Conservation (phyloP, 2,113 vertebrate species). For the Macquaria australasica region DNA sequence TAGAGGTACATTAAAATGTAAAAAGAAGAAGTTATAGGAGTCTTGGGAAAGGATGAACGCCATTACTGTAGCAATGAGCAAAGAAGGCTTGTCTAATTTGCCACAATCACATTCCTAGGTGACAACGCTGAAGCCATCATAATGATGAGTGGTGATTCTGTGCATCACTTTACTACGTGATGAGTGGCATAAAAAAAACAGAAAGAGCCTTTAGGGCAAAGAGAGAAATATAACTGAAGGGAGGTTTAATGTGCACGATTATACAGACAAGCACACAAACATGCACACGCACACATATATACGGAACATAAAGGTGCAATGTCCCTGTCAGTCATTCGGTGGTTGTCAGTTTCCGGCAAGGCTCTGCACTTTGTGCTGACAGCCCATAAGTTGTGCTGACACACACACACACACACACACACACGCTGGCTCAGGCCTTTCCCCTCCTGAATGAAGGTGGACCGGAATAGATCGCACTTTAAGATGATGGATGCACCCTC, state of each 20-base stretch:
- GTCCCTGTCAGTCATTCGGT: constrained; percentile 82
- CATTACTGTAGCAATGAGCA: constrained; percentile 46
- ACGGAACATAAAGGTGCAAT: constrained; percentile 66
- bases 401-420: constrained; percentile 48
- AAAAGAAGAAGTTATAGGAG: constrained; percentile 30
- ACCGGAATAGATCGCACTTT: constrained; percentile 81
- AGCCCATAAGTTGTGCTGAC: constrained; percentile 81
- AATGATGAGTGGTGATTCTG: constrained; percentile 88
- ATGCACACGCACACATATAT: constrained; percentile 31
- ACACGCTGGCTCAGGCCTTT: constrained; percentile 71
- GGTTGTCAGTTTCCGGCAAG: constrained; percentile 80
- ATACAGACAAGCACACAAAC: constrained; percentile 50
- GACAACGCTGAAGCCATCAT: constrained; percentile 91
- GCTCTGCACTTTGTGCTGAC: constrained; percentile 82
- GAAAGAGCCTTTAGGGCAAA: constrained; percentile 45
- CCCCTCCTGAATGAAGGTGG: constrained; percentile 66
- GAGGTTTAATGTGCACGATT: constrained; percentile 63
- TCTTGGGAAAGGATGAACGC: constrained; percentile 12
- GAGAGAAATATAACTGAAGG: constrained; percentile 54
- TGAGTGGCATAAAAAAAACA: constrained; percentile 24
- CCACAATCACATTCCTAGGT: constrained; percentile 48
- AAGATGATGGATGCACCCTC: constrained; percentile 80
- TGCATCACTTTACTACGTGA: constrained; percentile 65
- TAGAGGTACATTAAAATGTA: constrained; percentile 37
- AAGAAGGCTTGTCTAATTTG: constrained; percentile 61